Percentiles rank a stretch among this genome's conserved stretches.
Conservation (phyloP, 2,888 invertebrate species). For the Formica aserva region DNA sequence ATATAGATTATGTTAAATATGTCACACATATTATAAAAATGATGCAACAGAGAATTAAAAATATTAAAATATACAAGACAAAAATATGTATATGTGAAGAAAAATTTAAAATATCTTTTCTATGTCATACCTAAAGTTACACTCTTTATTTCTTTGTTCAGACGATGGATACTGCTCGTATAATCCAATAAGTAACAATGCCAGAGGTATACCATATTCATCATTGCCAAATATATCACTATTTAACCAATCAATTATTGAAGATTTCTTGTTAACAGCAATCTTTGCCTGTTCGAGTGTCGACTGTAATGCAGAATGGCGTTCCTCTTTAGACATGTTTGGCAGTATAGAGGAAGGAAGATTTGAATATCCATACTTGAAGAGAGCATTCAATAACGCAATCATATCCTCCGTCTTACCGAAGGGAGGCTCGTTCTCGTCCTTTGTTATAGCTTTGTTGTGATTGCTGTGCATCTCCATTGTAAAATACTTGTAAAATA, state of each 20-base stretch:
- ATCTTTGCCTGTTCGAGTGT: constrained; percentile 57
- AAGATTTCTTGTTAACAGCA: constrained; percentile 25
- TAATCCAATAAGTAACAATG: constrained; percentile 78
- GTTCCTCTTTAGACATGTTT: constrained; percentile 63
- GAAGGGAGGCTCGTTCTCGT: not conserved
- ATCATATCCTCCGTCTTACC: constrained; percentile 71
- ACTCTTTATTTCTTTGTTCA: constrained; percentile 20
- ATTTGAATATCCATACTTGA: constrained; percentile 77
- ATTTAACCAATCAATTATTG: constrained; percentile 76
- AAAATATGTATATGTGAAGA: not conserved
- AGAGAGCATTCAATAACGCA: constrained; percentile 76
- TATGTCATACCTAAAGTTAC: constrained; percentile 64
- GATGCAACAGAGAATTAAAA: not conserved
- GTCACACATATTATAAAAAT: not conserved
- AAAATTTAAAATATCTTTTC: not conserved
- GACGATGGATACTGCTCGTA: constrained; percentile 79
- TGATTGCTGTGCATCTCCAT: not conserved
- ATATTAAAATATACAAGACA: not conserved
- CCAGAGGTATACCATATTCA: constrained; percentile 75
- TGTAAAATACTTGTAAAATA: not conserved
- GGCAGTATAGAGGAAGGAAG: constrained; percentile 71
- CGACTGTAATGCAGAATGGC: constrained; percentile 64
- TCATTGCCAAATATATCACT: constrained; percentile 72
- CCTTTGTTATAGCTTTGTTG: not conserved
- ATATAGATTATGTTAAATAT: not conserved